Evolutionary conservation across 2,113 vertebrate genomes (phyloP).

Genomic region (Fulmarus glacialis): DNA sequence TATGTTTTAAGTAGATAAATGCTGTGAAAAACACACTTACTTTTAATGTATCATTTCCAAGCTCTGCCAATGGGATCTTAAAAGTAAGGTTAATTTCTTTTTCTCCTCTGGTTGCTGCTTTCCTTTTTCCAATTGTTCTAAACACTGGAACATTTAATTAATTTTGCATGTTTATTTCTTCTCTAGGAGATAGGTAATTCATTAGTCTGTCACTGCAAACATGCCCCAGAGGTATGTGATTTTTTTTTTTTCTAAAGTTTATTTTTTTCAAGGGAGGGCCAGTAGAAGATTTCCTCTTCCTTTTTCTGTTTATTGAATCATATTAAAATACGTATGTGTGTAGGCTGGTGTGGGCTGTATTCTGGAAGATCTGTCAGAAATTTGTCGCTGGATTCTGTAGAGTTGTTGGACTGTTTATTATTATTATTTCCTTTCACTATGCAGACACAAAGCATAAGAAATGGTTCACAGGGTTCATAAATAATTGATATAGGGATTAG

Average conservation of each 20-base stretch:
- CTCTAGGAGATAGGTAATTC: conserved; percentile 16
- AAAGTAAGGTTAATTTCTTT: not conserved
- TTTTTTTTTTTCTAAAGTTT: not conserved
- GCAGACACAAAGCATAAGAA: not conserved
- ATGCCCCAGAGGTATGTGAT: not conserved
- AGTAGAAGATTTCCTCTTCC: not conserved
- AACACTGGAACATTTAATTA: not conserved
- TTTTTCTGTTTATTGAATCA: not conserved
- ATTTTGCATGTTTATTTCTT: conserved; percentile 48
- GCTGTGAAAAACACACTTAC: not conserved
- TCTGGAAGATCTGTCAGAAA: not conserved
- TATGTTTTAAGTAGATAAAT: not conserved
- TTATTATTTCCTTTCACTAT: not conserved
- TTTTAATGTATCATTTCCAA: conserved; percentile 3
- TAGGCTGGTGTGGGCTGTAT: not conserved
- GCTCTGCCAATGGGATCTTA: not conserved
- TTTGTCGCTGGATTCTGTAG: not conserved
- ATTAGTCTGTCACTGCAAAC: conserved; percentile 30
- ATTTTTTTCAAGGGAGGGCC: not conserved
- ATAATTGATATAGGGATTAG: not conserved
- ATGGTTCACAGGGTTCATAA: not conserved
- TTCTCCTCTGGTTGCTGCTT: not conserved
- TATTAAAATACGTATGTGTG: not conserved
- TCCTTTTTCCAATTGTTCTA: conserved; percentile 9
- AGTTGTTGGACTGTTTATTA: not conserved